Evolutionary conservation across 2,113 vertebrate species (phyloP), one percentile per base, ranked within the genome.

Genomic region (Grantiella picta): DNA sequence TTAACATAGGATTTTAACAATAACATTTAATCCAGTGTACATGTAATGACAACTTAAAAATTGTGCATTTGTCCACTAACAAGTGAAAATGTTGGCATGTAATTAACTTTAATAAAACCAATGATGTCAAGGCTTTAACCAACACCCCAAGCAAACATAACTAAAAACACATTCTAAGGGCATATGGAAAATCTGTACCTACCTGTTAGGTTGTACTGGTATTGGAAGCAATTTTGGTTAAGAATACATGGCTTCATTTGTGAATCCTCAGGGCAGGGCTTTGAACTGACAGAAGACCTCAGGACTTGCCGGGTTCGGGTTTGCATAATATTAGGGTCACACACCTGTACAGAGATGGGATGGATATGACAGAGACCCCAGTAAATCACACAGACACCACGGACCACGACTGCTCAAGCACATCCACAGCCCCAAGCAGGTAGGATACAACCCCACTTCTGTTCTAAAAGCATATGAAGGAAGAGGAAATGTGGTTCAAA

Each of bases 141-240:
- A 86, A 45, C 33, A 66, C 20, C 44, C 21, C 52, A 82, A 57
- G 28, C 19, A 77, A 90, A 82, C 20, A 20, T 16, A 83, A 59
- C 35, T 80, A 24, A 84, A 86, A 75, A 7, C 21, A 44, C 25
- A 45, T 31, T 10, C 12, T 59, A 22, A 60, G 12, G 20, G 14
- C 4, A 33, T 28, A 56, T 0, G 28, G 29, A 54, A 81, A 49
- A 77, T 56, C 20, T 68, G 10, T 6, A 60, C 92, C 44, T 97
- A 99, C 99, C 99, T 98, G 99, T 99, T 88, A 99, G 96, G 83
- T 97, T 98, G 98, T 99, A 98, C 31, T 98, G 97, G 96, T 99
- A 99, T 7, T 98, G 98, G 98, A 99, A 99, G 97, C 99, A 99
- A 79, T 99, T 99, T 92, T 97, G 98, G 96, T 99, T 99, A 86